These are phyloP conservation scores for Catajapyx aquilonaris DNA, from an alignment of 1,140 invertebrate genomes.

Conservation along the genomic window DNA sequence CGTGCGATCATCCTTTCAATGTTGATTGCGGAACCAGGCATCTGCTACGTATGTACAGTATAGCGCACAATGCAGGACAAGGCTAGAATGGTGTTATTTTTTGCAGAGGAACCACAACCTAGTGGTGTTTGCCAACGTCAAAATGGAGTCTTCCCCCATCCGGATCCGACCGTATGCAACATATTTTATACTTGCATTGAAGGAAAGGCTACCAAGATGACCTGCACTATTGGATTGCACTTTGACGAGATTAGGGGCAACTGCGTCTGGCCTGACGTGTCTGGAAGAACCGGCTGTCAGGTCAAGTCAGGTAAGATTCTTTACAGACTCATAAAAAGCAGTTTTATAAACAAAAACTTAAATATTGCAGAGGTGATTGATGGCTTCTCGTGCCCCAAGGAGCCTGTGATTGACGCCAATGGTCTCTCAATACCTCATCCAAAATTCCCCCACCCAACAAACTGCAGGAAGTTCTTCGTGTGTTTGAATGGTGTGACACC, in stretches of 20 bases:
- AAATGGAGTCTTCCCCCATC: slow-evolving; percentile 76
- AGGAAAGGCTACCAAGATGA: slow-evolving; percentile 53
- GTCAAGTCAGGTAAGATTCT: slow-evolving; percentile 15
- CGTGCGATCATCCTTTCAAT: slow-evolving; percentile 76
- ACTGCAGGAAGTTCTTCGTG: slow-evolving; percentile 76
- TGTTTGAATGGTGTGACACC: slow-evolving; percentile 69
- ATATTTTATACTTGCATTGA: slow-evolving; percentile 77
- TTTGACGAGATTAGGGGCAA: slow-evolving; percentile 70
- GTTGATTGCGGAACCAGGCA: slow-evolving; percentile 66
- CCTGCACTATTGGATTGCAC: slow-evolving; percentile 62
- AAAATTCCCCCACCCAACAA: slow-evolving; percentile 62
- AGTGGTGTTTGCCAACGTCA: slow-evolving; percentile 50
- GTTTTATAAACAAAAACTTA: background rate
- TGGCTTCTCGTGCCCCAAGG: slow-evolving; percentile 61
- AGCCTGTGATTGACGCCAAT: slow-evolving; percentile 33
- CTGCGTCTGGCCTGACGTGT: slow-evolving; percentile 69
- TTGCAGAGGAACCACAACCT: slow-evolving; percentile 48
- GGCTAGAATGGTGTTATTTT: background rate
- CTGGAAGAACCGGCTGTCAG: slow-evolving; percentile 47
- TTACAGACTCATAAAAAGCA: background rate
- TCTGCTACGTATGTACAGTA: slow-evolving; percentile 54
- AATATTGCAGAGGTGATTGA: slow-evolving; percentile 30
- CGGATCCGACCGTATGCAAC: slow-evolving; percentile 54
- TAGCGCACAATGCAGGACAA: background rate
- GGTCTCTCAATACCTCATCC: slow-evolving; percentile 59